Percentiles rank a stretch among this genome's conserved stretches.
Evolutionary conservation across 2,113 vertebrate genomes (phyloP).

Genomic region (Chloebia gouldiae): DNA sequence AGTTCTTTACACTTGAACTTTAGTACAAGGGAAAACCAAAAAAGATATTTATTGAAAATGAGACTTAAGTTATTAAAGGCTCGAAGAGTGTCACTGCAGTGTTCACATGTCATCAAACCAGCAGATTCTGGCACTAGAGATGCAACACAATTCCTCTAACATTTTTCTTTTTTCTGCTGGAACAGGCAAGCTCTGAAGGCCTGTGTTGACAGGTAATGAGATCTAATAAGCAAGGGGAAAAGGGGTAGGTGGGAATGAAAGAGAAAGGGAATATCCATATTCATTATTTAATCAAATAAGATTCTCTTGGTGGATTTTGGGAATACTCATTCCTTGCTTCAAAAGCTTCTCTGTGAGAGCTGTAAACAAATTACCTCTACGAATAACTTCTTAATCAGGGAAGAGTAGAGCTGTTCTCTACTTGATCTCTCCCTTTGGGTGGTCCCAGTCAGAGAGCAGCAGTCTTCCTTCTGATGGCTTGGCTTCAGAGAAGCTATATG

Average conservation of each 20-base stretch:
- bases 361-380: slow-evolving; percentile 80
- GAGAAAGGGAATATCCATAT: slow-evolving; percentile 73
- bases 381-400: slow-evolving; percentile 80
- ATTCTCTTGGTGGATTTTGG: slow-evolving; percentile 73
- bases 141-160: slow-evolving; percentile 35
- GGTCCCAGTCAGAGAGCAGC: slow-evolving; percentile 75
- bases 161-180: slow-evolving; percentile 55
- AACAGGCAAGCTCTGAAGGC: slow-evolving; percentile 61
- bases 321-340: slow-evolving; percentile 71
- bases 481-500: slow-evolving; percentile 73
- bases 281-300: slow-evolving; percentile 79
- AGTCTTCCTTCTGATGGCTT: slow-evolving; percentile 64
- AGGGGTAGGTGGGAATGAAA: slow-evolving; percentile 3
- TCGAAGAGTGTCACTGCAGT: slow-evolving; percentile 29
- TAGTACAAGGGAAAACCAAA: slow-evolving; percentile 47
- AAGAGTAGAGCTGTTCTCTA: slow-evolving; percentile 68
- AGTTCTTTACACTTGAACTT: slow-evolving; percentile 28
- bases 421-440: slow-evolving; percentile 82
- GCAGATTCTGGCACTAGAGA: slow-evolving; percentile 51
- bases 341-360: slow-evolving; percentile 71
- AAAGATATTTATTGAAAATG: slow-evolving; percentile 53
- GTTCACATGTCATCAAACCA: slow-evolving; percentile 30
- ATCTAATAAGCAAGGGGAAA: slow-evolving; percentile 67
- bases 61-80: slow-evolving; percentile 39
- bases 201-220: slow-evolving; percentile 75